These are phyloP conservation scores for Protobothrops mucrosquamatus DNA, from an alignment of 2,113 vertebrate species.

Conservation along the genomic window DNA sequence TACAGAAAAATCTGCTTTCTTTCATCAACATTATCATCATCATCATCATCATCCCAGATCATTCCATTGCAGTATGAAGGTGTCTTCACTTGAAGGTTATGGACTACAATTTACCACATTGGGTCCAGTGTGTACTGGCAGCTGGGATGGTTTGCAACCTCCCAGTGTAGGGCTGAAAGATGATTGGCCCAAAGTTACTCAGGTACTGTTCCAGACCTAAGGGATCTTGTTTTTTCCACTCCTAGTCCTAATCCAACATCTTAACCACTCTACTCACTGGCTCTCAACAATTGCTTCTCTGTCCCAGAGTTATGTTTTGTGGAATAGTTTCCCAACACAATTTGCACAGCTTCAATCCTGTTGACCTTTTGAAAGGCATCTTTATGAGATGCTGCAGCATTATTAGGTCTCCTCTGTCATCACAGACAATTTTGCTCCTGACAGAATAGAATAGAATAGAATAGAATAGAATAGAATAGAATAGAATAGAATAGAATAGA, in stretches of 20 bases:
- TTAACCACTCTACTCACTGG: not conserved
- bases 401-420: slow-evolving; percentile 29
- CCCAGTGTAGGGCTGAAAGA: not conserved
- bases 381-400: slow-evolving; percentile 37
- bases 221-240: not conserved
- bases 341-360: not conserved
- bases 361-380: not conserved
- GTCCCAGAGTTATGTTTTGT: not conserved
- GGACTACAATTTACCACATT: not conserved
- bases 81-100: not conserved
- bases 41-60: not conserved
- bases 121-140: not conserved
- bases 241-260: not conserved
- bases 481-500: no score
- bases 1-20: not conserved
- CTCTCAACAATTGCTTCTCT: not conserved
- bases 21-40: not conserved
- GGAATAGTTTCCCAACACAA: not conserved
- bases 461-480: no score
- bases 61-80: not conserved
- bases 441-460: slow-evolving; percentile 47
- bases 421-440: slow-evolving; percentile 61
- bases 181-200: not conserved
- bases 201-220: not conserved
- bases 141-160: not conserved